Conservation (phyloP, 1,140 invertebrate species). For the Hormaphis cornu region DNA sequence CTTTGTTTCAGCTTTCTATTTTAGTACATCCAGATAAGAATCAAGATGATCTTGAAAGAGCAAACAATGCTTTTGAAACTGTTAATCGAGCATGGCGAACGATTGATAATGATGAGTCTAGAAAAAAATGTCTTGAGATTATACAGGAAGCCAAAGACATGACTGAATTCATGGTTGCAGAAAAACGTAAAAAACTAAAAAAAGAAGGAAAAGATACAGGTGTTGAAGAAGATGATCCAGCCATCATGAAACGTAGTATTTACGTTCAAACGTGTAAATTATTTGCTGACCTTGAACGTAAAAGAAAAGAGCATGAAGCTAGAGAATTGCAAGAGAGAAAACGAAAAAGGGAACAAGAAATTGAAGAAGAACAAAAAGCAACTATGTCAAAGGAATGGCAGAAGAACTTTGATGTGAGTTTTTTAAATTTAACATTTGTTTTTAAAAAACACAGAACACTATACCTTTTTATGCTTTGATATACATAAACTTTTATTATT, state of each 20-base stretch:
- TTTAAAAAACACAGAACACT: background rate
- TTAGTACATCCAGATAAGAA: conserved; percentile 99
- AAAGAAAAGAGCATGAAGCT: conserved; percentile 67
- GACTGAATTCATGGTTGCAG: conserved; percentile 88
- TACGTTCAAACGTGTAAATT: conserved; percentile 98
- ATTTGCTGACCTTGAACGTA: conserved; percentile 92
- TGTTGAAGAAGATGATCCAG: conserved; percentile 91
- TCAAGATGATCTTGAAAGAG: conserved; percentile 86
- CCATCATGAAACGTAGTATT: conserved; percentile 84
- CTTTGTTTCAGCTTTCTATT: conserved; percentile 68
- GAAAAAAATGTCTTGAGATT: conserved; percentile 89
- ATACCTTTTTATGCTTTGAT: no score
- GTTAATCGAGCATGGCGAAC: conserved; percentile 95
- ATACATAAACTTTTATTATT: no score
- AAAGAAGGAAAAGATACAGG: conserved; percentile 74
- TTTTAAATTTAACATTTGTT: background rate
- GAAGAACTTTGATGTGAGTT: conserved; percentile 85
- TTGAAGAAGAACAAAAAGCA: conserved; percentile 80
- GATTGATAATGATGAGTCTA: conserved; percentile 87
- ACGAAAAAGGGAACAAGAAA: conserved; percentile 86
- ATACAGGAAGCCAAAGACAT: conserved; percentile 93
- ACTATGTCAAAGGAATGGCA: conserved; percentile 90
- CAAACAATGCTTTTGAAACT: conserved; percentile 86
- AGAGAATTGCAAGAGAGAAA: conserved; percentile 90
- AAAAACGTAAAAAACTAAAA: conserved; percentile 89